Percentiles rank a stretch among this genome's conserved stretches.
Conservation (phyloP, 2,113 vertebrate genomes). For the Rutilus rutilus region DNA sequence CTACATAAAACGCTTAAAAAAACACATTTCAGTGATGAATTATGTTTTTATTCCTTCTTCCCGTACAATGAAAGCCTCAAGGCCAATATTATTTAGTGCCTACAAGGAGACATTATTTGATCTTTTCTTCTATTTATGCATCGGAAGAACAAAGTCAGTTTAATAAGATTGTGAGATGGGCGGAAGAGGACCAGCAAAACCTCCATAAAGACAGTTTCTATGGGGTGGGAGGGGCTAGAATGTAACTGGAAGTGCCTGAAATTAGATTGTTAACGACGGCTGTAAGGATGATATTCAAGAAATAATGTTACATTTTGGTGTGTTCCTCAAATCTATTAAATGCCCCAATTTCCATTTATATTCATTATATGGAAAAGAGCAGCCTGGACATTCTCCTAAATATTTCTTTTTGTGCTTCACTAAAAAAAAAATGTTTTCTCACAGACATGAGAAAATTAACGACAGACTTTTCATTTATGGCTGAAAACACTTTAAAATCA, state of each 20-base stretch:
- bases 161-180: slow-evolving; percentile 33
- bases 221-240: too few species aligned
- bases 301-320: not conserved
- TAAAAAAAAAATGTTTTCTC: not conserved
- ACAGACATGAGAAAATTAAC: not conserved
- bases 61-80: slow-evolving; percentile 36
- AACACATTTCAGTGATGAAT: slow-evolving; percentile 36
- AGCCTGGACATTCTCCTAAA: not conserved
- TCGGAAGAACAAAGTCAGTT: slow-evolving; percentile 35
- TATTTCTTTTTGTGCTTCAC: not conserved
- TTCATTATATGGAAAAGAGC: not conserved
- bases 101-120: slow-evolving; percentile 33
- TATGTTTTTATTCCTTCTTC: slow-evolving; percentile 18
- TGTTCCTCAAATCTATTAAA: not conserved
- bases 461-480: not conserved
- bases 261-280: not conserved
- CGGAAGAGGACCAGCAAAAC: not conserved
- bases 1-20: slow-evolving; percentile 37
- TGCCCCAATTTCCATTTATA: not conserved
- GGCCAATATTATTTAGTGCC: slow-evolving; percentile 33
- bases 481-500: slow-evolving; percentile 6
- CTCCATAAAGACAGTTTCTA: not conserved
- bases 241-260: not conserved
- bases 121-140: slow-evolving; percentile 27
- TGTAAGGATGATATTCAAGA: not conserved